phyloP scores from a whole-genome alignment of 35 echinoderm and acorn worm genomes.

The Amphiura filiformis region DNA sequence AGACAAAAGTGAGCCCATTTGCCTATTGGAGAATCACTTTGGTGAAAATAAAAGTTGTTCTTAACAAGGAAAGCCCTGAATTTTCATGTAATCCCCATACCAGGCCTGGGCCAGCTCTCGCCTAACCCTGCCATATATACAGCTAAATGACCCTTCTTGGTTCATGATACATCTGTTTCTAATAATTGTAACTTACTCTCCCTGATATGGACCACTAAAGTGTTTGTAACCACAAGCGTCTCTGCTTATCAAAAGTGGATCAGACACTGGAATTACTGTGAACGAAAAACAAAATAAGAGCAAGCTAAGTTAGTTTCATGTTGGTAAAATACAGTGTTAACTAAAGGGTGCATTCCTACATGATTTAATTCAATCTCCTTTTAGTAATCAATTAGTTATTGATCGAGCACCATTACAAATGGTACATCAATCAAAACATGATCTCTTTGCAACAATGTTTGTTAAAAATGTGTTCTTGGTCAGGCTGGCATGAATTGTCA shows the following conservation, averaged over 20 bases:
- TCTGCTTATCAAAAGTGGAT: conserved; percentile 1
- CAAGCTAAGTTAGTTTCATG: background rate
- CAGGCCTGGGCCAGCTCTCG: too few species aligned
- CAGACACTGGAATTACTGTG: background rate
- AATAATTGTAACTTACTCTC: conserved; percentile 5
- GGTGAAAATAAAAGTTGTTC: too few species aligned
- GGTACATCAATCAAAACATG: background rate
- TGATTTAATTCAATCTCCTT: background rate
- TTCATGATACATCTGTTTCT: too few species aligned
- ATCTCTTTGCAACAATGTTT: background rate
- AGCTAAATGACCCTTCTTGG: too few species aligned
- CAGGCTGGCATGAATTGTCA: too few species aligned
- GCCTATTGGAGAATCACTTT: too few species aligned
- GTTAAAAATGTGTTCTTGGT: too few species aligned
- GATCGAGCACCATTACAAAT: background rate
- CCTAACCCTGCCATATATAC: too few species aligned
- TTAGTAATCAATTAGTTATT: background rate
- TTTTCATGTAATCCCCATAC: too few species aligned
- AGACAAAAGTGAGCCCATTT: too few species aligned
- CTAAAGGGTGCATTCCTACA: background rate
- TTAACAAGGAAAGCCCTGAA: too few species aligned
- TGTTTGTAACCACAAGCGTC: background rate
- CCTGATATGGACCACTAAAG: background rate
- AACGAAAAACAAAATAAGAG: background rate
- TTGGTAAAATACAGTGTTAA: background rate